Evolutionary conservation across 2,888 invertebrate species (phyloP).

Genomic region (Melieria omissa): DNA sequence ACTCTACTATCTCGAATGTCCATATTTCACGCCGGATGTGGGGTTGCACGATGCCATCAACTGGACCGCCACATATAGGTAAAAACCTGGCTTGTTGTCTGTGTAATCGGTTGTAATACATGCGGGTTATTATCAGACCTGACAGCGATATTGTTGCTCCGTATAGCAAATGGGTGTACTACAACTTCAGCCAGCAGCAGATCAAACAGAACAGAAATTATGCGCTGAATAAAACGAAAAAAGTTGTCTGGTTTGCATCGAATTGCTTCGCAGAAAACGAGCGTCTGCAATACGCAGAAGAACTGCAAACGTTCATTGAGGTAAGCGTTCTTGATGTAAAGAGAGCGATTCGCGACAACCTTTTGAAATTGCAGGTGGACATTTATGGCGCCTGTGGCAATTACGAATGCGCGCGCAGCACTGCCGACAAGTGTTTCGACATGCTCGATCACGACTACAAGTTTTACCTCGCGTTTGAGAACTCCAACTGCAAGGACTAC

Average conservation of each 20-base stretch:
- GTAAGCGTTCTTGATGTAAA: conserved; percentile 46
- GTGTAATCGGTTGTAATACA: neutral
- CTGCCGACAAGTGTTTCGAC: conserved; percentile 86
- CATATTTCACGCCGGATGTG: conserved; percentile 90
- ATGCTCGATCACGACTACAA: conserved; percentile 93
- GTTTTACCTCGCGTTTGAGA: conserved; percentile 96
- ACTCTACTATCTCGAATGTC: conserved; percentile 93
- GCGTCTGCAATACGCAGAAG: conserved; percentile 86
- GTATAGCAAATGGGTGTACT: conserved; percentile 94
- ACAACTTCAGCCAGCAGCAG: conserved; percentile 76
- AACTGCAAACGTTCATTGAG: conserved; percentile 84
- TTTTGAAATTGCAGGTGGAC: conserved; percentile 71
- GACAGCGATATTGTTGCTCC: conserved; percentile 97
- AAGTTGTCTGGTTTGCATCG: conserved; percentile 98
- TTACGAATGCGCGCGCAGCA: conserved; percentile 84
- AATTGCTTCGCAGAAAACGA: conserved; percentile 95
- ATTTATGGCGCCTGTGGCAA: conserved; percentile 92
- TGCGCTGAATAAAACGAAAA: conserved; percentile 90
- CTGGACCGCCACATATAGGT: conserved; percentile 96
- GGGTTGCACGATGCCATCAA: conserved; percentile 84
- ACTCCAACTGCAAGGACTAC: conserved; percentile 95
- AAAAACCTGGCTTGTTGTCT: conserved; percentile 49
- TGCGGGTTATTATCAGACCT: conserved; percentile 49
- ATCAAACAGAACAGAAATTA: conserved; percentile 78
- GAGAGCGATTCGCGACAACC: too few species aligned